Percentiles rank a stretch among this genome's conserved stretches.
Conservation (phyloP, 1,140 invertebrate species). For the Tetramorium alpestre region DNA sequence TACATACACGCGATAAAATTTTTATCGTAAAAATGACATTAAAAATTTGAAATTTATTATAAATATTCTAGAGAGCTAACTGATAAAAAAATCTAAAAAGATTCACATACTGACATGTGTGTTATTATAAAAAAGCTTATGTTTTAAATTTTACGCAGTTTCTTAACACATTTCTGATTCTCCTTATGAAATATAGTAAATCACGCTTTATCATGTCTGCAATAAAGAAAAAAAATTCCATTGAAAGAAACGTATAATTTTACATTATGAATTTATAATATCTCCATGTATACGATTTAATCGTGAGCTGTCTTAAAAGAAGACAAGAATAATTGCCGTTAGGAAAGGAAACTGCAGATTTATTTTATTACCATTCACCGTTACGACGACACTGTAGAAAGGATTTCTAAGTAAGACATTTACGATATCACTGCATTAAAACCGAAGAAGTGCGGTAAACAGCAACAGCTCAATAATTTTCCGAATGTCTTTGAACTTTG, state of each 20-base stretch:
- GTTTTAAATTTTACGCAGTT: too few relatives aligned
- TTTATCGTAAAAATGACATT: too few relatives aligned
- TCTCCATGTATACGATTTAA: neutral
- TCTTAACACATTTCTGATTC: too few relatives aligned
- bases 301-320: neutral
- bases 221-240: neutral
- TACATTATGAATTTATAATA: neutral
- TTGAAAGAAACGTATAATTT: neutral
- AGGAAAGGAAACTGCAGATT: neutral
- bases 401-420: neutral
- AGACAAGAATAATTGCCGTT: neutral
- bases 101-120: too few relatives aligned
- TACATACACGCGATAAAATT: too few relatives aligned
- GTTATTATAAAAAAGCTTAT: too few relatives aligned
- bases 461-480: constrained; percentile 1
- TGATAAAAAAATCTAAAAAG: too few relatives aligned
- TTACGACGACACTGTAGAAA: neutral
- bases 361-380: neutral
- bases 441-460: neutral
- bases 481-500: constrained; percentile 12
- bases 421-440: neutral
- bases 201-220: neutral
- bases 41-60: too few relatives aligned
- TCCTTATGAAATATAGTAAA: too few relatives aligned
- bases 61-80: too few relatives aligned